Evolutionary conservation across 30 jellyfish, hydroid and myxozoan species (phyloP), one percentile per base, ranked within the genome.

Genomic region (Phacellophora camtschatica): DNA sequence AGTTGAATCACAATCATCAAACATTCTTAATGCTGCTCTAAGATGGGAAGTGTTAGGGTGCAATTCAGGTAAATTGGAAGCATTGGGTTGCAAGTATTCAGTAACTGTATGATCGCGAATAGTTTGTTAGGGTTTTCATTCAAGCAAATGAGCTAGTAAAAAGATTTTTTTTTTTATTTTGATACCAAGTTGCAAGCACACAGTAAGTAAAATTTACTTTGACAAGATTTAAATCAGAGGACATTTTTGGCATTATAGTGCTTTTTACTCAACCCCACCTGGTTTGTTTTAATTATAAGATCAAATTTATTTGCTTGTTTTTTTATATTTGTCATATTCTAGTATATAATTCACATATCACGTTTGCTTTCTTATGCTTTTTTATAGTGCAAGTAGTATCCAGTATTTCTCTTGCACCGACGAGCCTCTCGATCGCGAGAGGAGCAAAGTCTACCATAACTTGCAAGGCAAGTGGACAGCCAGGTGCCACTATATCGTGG

Each of bases 31-130:
- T 10, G 88, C 42, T 1, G 32, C 68, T 10, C 20, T 53, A 0
- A 20, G 20, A 9, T 84, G 95, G 95, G 95, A 84, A 27, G 34
- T 84, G 7, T 83, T 84, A 43, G 95, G 95, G 37, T 84, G 95
- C 55, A 39, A 2, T 16, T 24, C 83, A 73, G 87, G 95, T 84
- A 33, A n/a, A n/a, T n/a, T n/a, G n/a, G n/a, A n/a, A n/a, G n/a
- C n/a, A n/a, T n/a, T n/a, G n/a, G n/a, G n/a, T n/a, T n/a, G n/a
- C n/a, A n/a, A n/a, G n/a, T n/a, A n/a, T n/a, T n/a, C n/a, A n/a
- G n/a, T n/a, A n/a, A n/a, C n/a, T n/a, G n/a, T n/a, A n/a, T n/a
- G n/a, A n/a, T n/a, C n/a, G n/a, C n/a, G n/a, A n/a, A n/a, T n/a
- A n/a, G n/a, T n/a, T n/a, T n/a, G n/a, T n/a, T n/a, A n/a, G n/a